Evolutionary conservation across 2,888 invertebrate species (phyloP).

Genomic region (Dasypolia templi): DNA sequence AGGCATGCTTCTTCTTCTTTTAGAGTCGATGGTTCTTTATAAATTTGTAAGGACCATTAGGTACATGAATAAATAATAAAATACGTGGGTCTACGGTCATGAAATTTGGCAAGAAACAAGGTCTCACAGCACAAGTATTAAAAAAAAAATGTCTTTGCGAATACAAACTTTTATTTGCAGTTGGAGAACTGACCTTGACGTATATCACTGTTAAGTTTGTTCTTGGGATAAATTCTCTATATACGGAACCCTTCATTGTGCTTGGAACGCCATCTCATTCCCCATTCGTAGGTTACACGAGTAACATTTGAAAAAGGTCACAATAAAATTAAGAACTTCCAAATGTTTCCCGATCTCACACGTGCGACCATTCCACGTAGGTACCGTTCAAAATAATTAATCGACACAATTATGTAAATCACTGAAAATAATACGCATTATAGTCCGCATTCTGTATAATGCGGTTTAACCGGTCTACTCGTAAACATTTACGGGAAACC

Average conservation of each 20-base stretch:
- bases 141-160: too few species aligned
- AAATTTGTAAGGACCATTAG: background rate
- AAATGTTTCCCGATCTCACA: constrained; percentile 7
- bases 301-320: constrained; percentile 1
- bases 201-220: too few species aligned
- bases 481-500: constrained; percentile 57
- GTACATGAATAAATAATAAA: too few species aligned
- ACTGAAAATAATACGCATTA: constrained; percentile 43
- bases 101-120: too few species aligned
- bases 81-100: too few species aligned
- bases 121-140: too few species aligned
- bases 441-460: constrained; percentile 48
- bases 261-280: background rate
- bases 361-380: background rate
- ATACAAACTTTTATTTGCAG: too few species aligned
- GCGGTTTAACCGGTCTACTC: constrained; percentile 45
- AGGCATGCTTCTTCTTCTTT: too few species aligned
- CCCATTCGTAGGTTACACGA: background rate
- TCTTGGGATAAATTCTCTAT: too few species aligned
- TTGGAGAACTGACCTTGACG: too few species aligned
- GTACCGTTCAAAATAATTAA: constrained; percentile 37
- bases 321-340: background rate
- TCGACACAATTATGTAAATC: constrained; percentile 58
- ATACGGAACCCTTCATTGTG: too few species aligned
- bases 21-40: background rate